Conservation (phyloP, 2,113 vertebrate genomes). For the Corythaixoides concolor region DNA sequence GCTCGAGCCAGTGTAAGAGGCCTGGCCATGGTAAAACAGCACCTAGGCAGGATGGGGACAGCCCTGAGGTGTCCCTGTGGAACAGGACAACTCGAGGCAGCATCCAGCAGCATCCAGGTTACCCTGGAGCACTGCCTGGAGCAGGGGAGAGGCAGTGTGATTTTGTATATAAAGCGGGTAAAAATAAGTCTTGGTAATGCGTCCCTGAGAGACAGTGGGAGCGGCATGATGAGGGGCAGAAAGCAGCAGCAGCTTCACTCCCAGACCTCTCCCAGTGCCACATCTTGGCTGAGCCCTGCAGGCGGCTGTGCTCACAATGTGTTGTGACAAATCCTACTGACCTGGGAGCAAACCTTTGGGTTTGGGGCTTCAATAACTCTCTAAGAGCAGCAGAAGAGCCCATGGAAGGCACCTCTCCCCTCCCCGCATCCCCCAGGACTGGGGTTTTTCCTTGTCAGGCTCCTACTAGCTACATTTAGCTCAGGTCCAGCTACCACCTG, state of each 20-base stretch:
- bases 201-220: not conserved
- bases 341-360: not conserved
- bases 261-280: not conserved
- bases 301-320: not conserved
- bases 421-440: not conserved
- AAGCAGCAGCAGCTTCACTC: rapidly evolving
- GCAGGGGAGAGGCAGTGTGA: not conserved
- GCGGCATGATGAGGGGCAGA: rapidly evolving
- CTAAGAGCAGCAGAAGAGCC: not conserved
- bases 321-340: not conserved
- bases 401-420: rapidly evolving
- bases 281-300: not conserved
- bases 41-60: not conserved
- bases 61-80: not conserved
- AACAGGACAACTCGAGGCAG: not conserved
- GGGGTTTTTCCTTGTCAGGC: not conserved
- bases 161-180: not conserved
- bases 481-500: not conserved
- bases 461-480: not conserved
- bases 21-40: not conserved
- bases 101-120: not conserved
- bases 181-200: not conserved
- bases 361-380: not conserved
- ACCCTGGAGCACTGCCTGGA: not conserved
- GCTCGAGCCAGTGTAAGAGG: rapidly evolving